These are phyloP conservation scores for Aplysina aerophoba DNA, from an alignment of 37 sponge, comb jelly and placozoan species.

Conservation along the genomic window DNA sequence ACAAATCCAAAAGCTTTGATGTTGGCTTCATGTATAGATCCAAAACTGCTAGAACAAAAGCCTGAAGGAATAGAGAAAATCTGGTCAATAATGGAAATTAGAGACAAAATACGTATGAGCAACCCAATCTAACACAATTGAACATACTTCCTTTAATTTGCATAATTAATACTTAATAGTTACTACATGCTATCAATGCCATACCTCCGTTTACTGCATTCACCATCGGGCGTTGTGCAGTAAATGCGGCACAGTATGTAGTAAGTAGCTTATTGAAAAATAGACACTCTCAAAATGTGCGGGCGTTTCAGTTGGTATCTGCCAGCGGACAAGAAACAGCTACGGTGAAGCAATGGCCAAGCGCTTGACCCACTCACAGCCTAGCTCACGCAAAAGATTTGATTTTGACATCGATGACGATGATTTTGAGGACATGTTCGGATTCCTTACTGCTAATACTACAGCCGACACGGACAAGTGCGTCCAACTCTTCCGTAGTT, in stretches of 20 bases:
- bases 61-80: conserved; percentile 38
- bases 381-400: neutral
- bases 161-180: too few relatives aligned
- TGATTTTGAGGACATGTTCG: neutral
- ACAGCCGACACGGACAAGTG: conserved; percentile 6
- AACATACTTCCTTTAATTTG: too few relatives aligned
- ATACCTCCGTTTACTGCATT: too few relatives aligned
- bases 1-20: too few relatives aligned
- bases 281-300: neutral
- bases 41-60: conserved; percentile 63
- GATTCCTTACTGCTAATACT: neutral
- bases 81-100: neutral
- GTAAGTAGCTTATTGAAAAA: conserved; percentile 21
- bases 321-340: neutral
- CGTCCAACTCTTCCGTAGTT: neutral
- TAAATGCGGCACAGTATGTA: too few relatives aligned
- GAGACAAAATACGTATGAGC: too few relatives aligned
- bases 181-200: too few relatives aligned
- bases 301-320: neutral
- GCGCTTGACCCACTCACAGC: neutral
- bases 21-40: conserved; percentile 63
- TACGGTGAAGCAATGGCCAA: neutral
- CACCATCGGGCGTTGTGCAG: too few relatives aligned
- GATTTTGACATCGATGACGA: neutral
- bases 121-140: too few relatives aligned